Base-by-base conservation (phyloP, 2,888 invertebrate species). In the Apamea epomidion region DNA sequence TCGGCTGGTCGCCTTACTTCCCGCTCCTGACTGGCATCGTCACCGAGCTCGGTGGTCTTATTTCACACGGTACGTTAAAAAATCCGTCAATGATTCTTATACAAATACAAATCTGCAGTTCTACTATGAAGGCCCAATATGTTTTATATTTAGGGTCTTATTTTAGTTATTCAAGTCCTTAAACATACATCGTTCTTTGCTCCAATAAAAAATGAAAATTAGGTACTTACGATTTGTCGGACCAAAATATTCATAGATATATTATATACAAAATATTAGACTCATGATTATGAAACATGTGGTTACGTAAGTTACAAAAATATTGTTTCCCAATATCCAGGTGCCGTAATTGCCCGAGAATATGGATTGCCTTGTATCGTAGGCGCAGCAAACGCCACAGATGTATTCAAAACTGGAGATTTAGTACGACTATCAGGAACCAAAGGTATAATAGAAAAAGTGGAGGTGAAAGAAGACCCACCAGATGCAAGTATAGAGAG, bases 1-100 rank as follows among this genome's bases (percentile, higher is more conserved):
- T 99, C 86, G 98, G 98, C 2, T 99, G 99, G 99, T 98, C 98
- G 4, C 98, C 98, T 0, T 98, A 98, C 95, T 99, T 99, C 93
- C 98, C 98, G 0, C 97, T 98, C 72, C 93, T 99, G 32, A 96
- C 97, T 0, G 99, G 98, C 16, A 97, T 99, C 72, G 98, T 98
- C 16, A 99, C 98, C 0, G 99, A 99, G 93, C 96, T 98, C 0
- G 99, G 99, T 0, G 99, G 99, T 51, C 97, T 99, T 6, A 98
- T 98, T 88, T 98, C 98, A 60, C 98, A 99, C 91, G 99, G 98
- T 98, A 42, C 18, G 82, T 81, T 18, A 42, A 32, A 12, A 16
- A 16, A 4, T 42, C 12, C 4, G 2, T 14, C 0, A 25, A 37
- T 60, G 32, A 74, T 78, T 80, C 16, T 29, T 60, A 5, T n/a